Conservation (phyloP, 2,888 invertebrate genomes). For the Sabatieria punctata region DNA sequence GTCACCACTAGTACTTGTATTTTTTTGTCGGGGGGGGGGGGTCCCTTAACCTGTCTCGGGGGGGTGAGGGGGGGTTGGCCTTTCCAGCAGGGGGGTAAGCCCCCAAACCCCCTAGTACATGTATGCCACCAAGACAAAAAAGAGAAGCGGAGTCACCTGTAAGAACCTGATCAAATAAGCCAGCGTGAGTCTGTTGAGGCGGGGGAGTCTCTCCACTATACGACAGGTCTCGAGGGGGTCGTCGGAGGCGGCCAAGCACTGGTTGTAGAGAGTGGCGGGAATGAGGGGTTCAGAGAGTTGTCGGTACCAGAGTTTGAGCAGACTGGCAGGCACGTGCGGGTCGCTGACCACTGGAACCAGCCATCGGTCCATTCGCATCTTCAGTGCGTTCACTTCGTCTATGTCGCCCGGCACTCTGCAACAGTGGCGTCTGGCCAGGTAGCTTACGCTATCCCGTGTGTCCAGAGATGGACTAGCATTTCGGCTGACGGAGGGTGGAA, state of each 20-base stretch:
- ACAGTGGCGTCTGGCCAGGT: too few species aligned
- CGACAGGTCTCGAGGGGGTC: slow-evolving; percentile 56
- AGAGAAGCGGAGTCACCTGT: too few species aligned
- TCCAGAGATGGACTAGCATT: too few species aligned
- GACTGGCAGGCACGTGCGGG: slow-evolving; percentile 79
- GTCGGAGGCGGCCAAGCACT: slow-evolving; percentile 45
- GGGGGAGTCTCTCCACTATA: slow-evolving; percentile 68
- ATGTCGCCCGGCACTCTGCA: slow-evolving; percentile 25
- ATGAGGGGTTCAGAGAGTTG: slow-evolving; percentile 89
- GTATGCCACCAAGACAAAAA: too few species aligned
- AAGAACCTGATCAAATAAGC: slow-evolving; percentile 50
- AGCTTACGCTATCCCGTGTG: too few species aligned
- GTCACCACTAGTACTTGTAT: too few species aligned
- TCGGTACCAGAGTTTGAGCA: slow-evolving; percentile 72
- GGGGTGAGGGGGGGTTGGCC: too few species aligned
- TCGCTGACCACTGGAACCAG: slow-evolving; percentile 51
- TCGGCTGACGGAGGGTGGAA: too few species aligned
- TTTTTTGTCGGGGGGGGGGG: too few species aligned
- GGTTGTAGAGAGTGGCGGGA: slow-evolving; percentile 70
- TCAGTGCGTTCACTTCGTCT: slow-evolving; percentile 57
- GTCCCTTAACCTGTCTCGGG: too few species aligned
- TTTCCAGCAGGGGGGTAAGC: too few species aligned
- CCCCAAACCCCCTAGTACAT: too few species aligned
- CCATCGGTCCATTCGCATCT: slow-evolving; percentile 76
- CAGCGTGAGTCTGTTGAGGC: slow-evolving; percentile 66